Base-by-base conservation (phyloP, 2,888 invertebrate genomes). In the Spodoptera littoralis region DNA sequence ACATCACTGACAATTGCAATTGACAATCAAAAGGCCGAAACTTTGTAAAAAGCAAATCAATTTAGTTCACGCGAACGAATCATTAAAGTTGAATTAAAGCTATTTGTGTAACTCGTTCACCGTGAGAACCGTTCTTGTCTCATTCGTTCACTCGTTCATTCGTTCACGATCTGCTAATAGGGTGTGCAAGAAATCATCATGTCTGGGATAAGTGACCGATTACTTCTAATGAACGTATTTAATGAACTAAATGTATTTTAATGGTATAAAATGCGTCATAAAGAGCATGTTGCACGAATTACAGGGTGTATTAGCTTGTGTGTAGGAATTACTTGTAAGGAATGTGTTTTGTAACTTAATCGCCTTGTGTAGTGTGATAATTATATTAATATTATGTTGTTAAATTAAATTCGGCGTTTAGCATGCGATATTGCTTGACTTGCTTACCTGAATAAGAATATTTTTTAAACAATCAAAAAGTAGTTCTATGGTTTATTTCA, bases 61-160 rank as follows among this genome's bases (percentile, higher is more conserved):
- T 94, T 92, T 92, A 85, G 88, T 93, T 93, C 94, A 94, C 93
- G 94, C 94, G 88, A 94, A 84, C 85, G 83, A 86, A 84, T 92
- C 93, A 93, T 94, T 93, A 94, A 88, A 92, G 88, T 90, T 90
- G 89, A 92, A 93, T 93, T 91, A 92, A 89, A 90, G 90, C 82
- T 87, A 87, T 89, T 88, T 89, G 87, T 88, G 88, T 77, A 73
- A 86, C 86, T 82, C 81, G 85, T 79, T 76, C 84, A 79, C 83
- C 93, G 94, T 94, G 94, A 93, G 93, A 93, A 92, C 86, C 83
- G 77, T 79, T 81, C 83, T 83, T 83, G 66, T 79, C 79, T 65
- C 80, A 81, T 78, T 87, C 82, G 79, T 80, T 87, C 86, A 82
- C 81, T 88, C 87, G 85, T 83, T 89, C 87, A 36, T 36, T 36